Conservation (phyloP, 2,888 invertebrate species). For the Acleris sparsana region DNA sequence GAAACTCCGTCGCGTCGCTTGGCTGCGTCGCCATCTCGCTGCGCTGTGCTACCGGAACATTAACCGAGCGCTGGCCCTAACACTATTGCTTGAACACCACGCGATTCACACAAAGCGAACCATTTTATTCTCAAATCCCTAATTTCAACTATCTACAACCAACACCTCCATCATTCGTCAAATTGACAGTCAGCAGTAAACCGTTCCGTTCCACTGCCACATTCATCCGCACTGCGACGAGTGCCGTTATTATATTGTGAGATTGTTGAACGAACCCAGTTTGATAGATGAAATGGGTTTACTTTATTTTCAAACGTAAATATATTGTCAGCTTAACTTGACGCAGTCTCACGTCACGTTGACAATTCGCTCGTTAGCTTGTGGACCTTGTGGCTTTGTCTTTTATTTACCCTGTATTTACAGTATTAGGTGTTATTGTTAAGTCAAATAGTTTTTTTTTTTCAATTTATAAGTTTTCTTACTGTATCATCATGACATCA, state of each 20-base stretch:
- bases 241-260: neutral
- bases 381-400: too few species aligned
- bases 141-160: slow-evolving; percentile 46
- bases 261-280: slow-evolving; percentile 11
- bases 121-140: slow-evolving; percentile 37
- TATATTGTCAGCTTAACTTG: neutral
- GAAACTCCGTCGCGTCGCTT: slow-evolving; percentile 87
- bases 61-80: slow-evolving; percentile 11
- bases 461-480: neutral
- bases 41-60: slow-evolving; percentile 29
- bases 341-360: too few species aligned
- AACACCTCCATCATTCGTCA: slow-evolving; percentile 59
- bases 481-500: slow-evolving; percentile 65
- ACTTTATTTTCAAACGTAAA: slow-evolving; percentile 8
- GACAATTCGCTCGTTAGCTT: too few species aligned
- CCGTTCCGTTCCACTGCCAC: slow-evolving; percentile 27
- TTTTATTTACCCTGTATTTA: neutral
- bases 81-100: slow-evolving; percentile 1
- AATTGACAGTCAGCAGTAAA: slow-evolving; percentile 47
- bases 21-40: slow-evolving; percentile 79
- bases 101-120: slow-evolving; percentile 16
- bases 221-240: slow-evolving; percentile 20
- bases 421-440: too few species aligned
- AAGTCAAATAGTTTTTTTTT: neutral
- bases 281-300: neutral